Conservation (phyloP, 1,140 invertebrate species). For the Cotesia vestalis region DNA sequence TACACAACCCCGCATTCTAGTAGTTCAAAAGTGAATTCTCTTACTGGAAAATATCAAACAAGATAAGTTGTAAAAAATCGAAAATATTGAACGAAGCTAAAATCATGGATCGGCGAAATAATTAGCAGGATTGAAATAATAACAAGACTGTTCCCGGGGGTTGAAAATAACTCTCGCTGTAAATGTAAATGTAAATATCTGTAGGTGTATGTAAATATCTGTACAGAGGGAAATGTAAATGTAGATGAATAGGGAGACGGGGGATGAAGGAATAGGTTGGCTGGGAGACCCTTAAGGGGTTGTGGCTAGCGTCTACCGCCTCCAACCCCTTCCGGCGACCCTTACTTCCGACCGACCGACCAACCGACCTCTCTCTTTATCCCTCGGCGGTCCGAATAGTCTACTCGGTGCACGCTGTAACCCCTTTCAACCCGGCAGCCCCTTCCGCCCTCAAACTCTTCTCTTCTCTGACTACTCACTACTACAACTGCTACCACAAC, state of each 20-base stretch:
- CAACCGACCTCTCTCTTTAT: constrained; percentile 30
- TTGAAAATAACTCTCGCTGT: no score
- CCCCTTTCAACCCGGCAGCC: constrained; percentile 45
- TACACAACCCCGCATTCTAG: constrained; percentile 3
- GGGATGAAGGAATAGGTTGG: constrained; percentile 60
- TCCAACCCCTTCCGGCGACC: constrained; percentile 43
- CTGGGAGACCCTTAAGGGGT: constrained; percentile 66
- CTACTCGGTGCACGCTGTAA: constrained; percentile 46
- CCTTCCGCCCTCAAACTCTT: constrained; percentile 47
- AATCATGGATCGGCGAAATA: no score
- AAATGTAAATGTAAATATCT: no score
- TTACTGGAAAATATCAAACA: no score
- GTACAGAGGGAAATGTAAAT: neutral
- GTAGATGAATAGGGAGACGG: constrained; percentile 29
- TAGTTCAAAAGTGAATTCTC: no score
- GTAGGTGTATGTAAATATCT: neutral
- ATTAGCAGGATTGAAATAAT: no score
- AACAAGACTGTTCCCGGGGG: no score
- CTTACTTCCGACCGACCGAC: constrained; percentile 35
- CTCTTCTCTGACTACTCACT: constrained; percentile 31
- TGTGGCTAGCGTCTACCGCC: constrained; percentile 63
- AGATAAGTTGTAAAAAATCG: no score
- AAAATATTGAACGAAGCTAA: no score
- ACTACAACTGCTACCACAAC: no score
- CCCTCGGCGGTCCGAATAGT: constrained; percentile 41